Conservation (phyloP, 2,797 vertebrate genomes). For the Sus cebifrons region DNA sequence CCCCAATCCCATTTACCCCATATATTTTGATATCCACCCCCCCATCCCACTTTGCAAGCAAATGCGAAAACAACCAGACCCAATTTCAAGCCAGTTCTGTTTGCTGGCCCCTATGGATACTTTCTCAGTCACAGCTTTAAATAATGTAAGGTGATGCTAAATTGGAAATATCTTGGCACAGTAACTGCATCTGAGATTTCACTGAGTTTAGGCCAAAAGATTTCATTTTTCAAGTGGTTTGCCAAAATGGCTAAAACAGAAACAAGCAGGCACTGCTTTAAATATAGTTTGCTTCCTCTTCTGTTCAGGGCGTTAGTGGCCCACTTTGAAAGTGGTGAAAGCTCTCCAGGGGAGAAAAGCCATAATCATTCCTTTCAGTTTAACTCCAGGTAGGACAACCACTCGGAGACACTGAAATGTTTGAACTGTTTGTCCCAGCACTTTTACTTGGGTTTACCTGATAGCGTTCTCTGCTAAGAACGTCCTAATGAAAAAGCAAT, state of each 20-base stretch:
- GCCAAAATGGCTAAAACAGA: conserved; percentile 76
- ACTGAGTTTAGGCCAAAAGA: conserved; percentile 68
- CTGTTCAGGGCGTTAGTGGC: conserved; percentile 71
- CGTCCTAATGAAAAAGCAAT: conserved; percentile 44
- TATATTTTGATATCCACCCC: background rate
- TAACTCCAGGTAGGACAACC: conserved; percentile 62
- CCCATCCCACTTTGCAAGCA: background rate
- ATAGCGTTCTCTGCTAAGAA: background rate
- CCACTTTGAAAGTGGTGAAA: conserved; percentile 74
- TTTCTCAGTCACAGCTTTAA: conserved; percentile 54
- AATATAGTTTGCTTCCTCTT: conserved; percentile 65
- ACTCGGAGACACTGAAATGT: background rate
- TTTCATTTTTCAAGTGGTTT: conserved; percentile 78
- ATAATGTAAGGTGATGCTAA: conserved; percentile 62
- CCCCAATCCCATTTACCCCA: background rate
- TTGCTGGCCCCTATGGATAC: background rate
- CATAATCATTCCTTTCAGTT: conserved; percentile 46
- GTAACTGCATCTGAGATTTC: conserved; percentile 61
- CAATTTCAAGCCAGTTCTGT: conserved; percentile 15
- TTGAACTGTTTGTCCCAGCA: conserved; percentile 51
- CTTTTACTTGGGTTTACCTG: conserved; percentile 33
- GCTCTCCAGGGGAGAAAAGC: conserved; percentile 36
- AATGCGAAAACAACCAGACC: background rate
- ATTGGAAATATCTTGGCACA: conserved; percentile 37
- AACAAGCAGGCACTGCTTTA: conserved; percentile 67